Evolutionary conservation across 2,888 invertebrate species (phyloP).

Genomic region (Charanyca ferruginea): DNA sequence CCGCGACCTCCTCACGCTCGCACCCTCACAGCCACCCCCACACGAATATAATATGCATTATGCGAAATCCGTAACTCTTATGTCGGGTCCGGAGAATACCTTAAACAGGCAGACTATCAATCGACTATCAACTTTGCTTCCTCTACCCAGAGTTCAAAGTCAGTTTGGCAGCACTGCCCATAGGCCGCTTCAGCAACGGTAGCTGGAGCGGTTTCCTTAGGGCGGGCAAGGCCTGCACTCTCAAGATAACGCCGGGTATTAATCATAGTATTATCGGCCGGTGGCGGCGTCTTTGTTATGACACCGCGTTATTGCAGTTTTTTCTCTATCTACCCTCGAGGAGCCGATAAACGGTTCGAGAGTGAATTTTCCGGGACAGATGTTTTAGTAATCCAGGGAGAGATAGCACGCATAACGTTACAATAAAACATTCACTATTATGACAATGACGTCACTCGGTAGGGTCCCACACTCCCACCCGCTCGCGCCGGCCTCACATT

Average conservation of each 20-base stretch:
- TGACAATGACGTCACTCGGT: conserved; percentile 69
- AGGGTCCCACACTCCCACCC: conserved; percentile 56
- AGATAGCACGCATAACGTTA: conserved; percentile 71
- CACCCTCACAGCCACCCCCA: conserved; percentile 75
- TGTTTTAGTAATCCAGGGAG: conserved; percentile 86
- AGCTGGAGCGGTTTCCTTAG: conserved; percentile 70
- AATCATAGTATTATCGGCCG: conserved; percentile 91
- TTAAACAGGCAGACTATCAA: conserved; percentile 69
- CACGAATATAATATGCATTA: conserved; percentile 90
- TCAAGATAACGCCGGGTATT: conserved; percentile 90
- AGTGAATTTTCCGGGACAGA: conserved; percentile 91
- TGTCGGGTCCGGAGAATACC: conserved; percentile 86
- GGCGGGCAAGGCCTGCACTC: conserved; percentile 88
- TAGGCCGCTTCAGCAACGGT: conserved; percentile 61
- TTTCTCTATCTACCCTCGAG: conserved; percentile 89
- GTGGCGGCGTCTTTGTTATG: conserved; percentile 89
- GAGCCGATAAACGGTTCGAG: conserved; percentile 84
- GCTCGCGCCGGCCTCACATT: conserved; percentile 47
- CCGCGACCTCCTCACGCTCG: conserved; percentile 66
- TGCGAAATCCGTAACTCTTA: conserved; percentile 91
- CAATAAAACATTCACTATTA: conserved; percentile 86
- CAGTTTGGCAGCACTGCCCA: conserved; percentile 15
- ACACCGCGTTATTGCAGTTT: conserved; percentile 90
- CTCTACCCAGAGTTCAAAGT: conserved; percentile 50
- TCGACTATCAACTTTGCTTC: conserved; percentile 56